Conservation (phyloP, 2,888 invertebrate species). For the Plutella xylostella region DNA sequence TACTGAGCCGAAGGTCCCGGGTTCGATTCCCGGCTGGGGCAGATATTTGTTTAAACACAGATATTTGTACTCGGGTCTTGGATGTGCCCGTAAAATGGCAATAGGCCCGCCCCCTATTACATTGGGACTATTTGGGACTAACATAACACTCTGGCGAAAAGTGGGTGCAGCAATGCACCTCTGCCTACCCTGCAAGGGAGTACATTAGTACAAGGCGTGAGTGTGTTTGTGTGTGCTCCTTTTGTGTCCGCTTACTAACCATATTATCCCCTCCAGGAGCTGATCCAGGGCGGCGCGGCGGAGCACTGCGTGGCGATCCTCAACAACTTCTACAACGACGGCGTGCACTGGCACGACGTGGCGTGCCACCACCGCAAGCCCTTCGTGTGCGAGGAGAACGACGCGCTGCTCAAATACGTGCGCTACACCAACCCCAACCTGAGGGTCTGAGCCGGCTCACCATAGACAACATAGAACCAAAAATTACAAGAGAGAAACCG, state of each 20-base stretch:
- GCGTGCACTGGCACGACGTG: slow-evolving; percentile 92
- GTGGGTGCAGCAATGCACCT: too few species aligned
- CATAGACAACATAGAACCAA: neutral
- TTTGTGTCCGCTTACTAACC: neutral
- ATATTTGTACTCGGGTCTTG: too few species aligned
- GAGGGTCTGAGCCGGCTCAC: slow-evolving; percentile 64
- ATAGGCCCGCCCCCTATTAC: too few species aligned
- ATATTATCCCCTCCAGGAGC: slow-evolving; percentile 60
- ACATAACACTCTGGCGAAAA: too few species aligned
- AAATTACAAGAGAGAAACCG: neutral
- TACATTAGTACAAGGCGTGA: too few species aligned
- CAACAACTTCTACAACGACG: slow-evolving; percentile 92
- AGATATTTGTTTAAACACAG: too few species aligned
- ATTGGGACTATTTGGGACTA: too few species aligned
- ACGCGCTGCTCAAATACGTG: slow-evolving; percentile 86
- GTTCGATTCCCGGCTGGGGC: too few species aligned
- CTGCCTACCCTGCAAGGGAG: too few species aligned
- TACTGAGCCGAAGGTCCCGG: too few species aligned
- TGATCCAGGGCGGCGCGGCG: slow-evolving; percentile 83
- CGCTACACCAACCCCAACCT: slow-evolving; percentile 85
- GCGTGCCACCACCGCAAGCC: slow-evolving; percentile 92
- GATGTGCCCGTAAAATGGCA: too few species aligned
- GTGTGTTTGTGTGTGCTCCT: neutral
- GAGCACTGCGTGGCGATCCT: slow-evolving; percentile 89
- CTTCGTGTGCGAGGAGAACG: slow-evolving; percentile 90